Base-by-base conservation (phyloP, 2,113 vertebrate species). In the Gallinago undulata region DNA sequence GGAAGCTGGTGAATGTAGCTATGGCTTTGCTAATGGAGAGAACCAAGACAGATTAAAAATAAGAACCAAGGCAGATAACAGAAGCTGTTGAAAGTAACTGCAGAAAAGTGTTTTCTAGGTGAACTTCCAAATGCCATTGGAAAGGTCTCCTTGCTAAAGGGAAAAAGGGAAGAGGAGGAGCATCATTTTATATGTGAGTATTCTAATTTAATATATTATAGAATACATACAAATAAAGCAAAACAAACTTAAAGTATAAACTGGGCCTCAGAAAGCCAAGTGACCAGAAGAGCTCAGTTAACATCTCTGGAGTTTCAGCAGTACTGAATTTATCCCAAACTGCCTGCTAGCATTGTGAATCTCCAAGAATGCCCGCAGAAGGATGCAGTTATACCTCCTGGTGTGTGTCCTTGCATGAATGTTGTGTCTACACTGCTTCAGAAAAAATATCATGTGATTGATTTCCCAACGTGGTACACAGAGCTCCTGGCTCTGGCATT, bases 81-180 rank as follows among this genome's bases (percentile, higher is more conserved):
- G 11, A 72, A 84, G 33, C 21, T 91, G 39, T 57, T 68, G n/a
- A 69, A 70, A 82, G 33, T 45, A 77, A 80, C 63, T 51, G 45
- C 23, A 79, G 31, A 12, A 14, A 74, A 91, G 56, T 89, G 17
- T 95, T 90, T 94, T 82, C 63, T 33, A 85, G 78, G 63, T 76
- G 84, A 91, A 41, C 25, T 69, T 64, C 57, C 43, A 57, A 76
- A 56, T n/a, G 10, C 31, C 13, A 6, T 45, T 56, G n/a, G 17
- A 74, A 84, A 75, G 11, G 21, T 70, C 28, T 83, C 25, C 45
- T 37, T 68, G 27, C 47, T 85, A 73, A 66, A 77, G 33, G 35
- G 56, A 69, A 78, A 35, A 74, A 86, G 22, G 11, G 81, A 70
- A 87, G 66, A 87, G 30, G 28, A 93, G 11, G 7, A 80, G 3